A percentile compares a stretch with the other conserved stretches of the same genome.
phyloP scores from a whole-genome alignment of 2,113 vertebrate species.

The Scartelaos histophorus region DNA sequence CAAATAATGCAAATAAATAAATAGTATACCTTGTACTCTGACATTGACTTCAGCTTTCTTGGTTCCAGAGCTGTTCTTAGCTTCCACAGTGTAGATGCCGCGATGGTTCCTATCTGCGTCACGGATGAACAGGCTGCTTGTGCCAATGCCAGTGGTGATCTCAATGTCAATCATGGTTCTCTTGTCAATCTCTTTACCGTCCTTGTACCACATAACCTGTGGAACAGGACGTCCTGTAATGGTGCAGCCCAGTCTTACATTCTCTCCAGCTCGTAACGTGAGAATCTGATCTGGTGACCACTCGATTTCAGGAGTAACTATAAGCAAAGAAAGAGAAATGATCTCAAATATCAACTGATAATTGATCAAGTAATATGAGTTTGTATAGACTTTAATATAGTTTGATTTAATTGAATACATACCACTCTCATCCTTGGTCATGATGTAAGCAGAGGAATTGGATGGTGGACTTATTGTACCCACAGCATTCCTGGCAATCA shows the following conservation, averaged over 20 bases:
- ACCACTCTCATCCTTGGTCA: conserved; percentile 97
- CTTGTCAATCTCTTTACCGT: conserved; percentile 92
- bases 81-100: conserved; percentile 91
- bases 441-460: conserved; percentile 94
- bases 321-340: conserved; percentile 31
- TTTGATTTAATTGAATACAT: conserved; percentile 49
- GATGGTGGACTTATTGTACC: conserved; percentile 96
- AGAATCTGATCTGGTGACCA: conserved; percentile 88
- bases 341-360: neutral
- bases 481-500: conserved; percentile 95
- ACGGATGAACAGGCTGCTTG: conserved; percentile 89
- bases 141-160: conserved; percentile 87
- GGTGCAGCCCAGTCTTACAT: conserved; percentile 84
- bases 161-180: conserved; percentile 82
- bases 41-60: conserved; percentile 87
- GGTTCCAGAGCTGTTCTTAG: conserved; percentile 90
- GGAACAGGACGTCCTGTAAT: conserved; percentile 92
- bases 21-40: conserved; percentile 89
- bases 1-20: conserved; percentile 30
- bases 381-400: neutral
- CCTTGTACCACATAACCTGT: conserved; percentile 91
- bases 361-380: neutral
- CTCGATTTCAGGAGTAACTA: conserved; percentile 90
- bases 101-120: conserved; percentile 90
- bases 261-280: conserved; percentile 89